These are phyloP conservation scores for Symphodus melops DNA, from an alignment of 2,113 vertebrate species.

Conservation along the genomic window DNA sequence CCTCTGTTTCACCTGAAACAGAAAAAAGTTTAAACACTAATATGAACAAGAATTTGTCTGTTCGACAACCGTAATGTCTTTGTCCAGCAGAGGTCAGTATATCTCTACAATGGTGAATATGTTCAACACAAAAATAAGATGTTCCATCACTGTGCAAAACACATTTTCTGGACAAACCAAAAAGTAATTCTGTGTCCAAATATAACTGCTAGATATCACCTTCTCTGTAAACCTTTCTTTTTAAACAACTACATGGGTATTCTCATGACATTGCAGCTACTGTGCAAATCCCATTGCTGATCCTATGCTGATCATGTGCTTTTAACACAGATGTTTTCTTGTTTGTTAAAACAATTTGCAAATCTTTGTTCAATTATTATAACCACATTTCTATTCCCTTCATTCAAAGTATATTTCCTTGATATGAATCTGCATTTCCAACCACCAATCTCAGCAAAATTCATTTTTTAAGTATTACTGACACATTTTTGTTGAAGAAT, in stretches of 20 bases:
- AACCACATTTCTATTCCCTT: conserved; percentile 24
- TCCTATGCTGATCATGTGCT: not conserved
- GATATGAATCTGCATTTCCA: conserved; percentile 48
- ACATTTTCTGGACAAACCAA: not conserved
- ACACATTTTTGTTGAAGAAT: conserved; percentile 60
- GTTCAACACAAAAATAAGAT: not conserved
- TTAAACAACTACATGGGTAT: not conserved
- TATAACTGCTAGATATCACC: not conserved
- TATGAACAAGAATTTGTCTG: too few relatives aligned
- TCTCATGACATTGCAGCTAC: not conserved
- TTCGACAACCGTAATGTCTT: not conserved
- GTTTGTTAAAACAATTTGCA: not conserved
- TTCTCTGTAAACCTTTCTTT: not conserved
- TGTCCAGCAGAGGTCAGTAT: conserved; percentile 79
- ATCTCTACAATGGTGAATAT: conserved; percentile 36
- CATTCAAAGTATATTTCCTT: conserved; percentile 47
- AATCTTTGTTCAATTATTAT: conserved; percentile 4
- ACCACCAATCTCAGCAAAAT: conserved; percentile 34
- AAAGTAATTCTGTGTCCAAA: not conserved
- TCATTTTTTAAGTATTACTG: conserved; percentile 11
- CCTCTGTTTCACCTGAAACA: too few relatives aligned
- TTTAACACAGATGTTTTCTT: not conserved
- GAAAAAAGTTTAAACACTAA: too few relatives aligned
- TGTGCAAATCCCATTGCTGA: not conserved
- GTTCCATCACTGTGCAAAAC: not conserved